Evolutionary conservation across 1,140 invertebrate species (phyloP).

Genomic region (Trissolcus basalis): DNA sequence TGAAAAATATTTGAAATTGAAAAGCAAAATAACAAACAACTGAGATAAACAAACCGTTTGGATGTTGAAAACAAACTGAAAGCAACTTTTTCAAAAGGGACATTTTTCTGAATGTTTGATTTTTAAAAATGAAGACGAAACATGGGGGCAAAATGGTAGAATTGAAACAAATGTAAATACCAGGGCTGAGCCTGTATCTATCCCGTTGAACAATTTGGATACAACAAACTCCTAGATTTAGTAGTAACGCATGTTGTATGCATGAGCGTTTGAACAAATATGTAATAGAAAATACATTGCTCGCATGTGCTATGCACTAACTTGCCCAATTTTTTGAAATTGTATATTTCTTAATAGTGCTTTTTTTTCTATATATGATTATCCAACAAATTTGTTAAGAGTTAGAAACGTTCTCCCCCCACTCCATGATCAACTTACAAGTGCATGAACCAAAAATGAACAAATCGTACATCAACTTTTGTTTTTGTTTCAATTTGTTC

Average conservation of each 20-base stretch:
- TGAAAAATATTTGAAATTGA: too few species aligned
- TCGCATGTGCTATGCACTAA: conserved; percentile 74
- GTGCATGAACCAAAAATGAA: too few species aligned
- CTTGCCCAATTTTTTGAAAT: conserved; percentile 58
- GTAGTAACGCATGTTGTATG: conserved; percentile 71
- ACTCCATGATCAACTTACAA: not conserved
- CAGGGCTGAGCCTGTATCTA: too few species aligned
- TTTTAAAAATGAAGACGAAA: too few species aligned
- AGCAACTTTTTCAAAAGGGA: too few species aligned
- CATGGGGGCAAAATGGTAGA: too few species aligned
- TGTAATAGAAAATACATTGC: conserved; percentile 60
- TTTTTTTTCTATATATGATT: conserved; percentile 27
- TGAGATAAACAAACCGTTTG: too few species aligned
- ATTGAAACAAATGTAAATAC: not conserved
- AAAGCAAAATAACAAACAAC: too few species aligned
- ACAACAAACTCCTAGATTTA: conserved; percentile 57
- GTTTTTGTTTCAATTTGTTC: too few species aligned
- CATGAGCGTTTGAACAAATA: conserved; percentile 68
- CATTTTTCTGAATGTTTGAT: too few species aligned
- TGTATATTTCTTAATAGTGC: conserved; percentile 53
- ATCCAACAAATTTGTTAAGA: conserved; percentile 7
- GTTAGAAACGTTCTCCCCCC: conserved; percentile 16
- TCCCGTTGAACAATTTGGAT: conserved; percentile 1
- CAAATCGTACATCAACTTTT: too few species aligned
- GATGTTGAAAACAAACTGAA: too few species aligned